A percentile compares a stretch with the other conserved stretches of the same genome.
These are phyloP conservation scores for Anneissia japonica DNA, from an alignment of 35 echinoderm and acorn worm genomes.

Conservation along the genomic window DNA sequence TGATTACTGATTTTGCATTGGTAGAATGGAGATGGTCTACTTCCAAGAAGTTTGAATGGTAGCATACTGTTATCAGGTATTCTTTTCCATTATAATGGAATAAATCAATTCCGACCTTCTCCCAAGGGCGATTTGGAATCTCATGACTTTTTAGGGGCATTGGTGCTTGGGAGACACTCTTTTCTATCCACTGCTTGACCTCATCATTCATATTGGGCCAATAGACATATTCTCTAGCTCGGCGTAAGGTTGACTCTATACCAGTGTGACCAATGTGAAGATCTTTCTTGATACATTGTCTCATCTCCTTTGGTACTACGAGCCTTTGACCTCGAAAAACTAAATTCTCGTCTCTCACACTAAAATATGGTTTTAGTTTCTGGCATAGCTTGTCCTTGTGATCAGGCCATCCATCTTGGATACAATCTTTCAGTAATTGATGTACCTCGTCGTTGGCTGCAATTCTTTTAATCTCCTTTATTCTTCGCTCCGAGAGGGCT, in stretches of 20 bases:
- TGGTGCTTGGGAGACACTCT: neutral
- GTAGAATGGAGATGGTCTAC: constrained; percentile 1
- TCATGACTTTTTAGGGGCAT: constrained; percentile 10
- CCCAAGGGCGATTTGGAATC: constrained; percentile 42
- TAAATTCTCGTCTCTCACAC: constrained; percentile 19
- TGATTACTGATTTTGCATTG: neutral
- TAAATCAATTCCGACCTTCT: neutral
- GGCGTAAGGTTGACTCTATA: constrained; percentile 6
- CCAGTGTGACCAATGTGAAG: constrained; percentile 37
- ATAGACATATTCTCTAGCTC: constrained; percentile 21
- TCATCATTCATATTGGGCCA: constrained; percentile 28
- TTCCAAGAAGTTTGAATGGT: constrained; percentile 8
- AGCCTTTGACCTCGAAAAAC: constrained; percentile 33
- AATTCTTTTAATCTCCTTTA: too few species aligned
- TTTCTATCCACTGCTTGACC: constrained; percentile 4
- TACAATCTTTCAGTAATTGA: constrained; percentile 18
- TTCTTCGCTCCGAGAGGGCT: too few species aligned
- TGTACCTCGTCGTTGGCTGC: too few species aligned
- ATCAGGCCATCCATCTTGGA: constrained; percentile 42
- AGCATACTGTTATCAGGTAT: constrained; percentile 18
- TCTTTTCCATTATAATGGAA: neutral
- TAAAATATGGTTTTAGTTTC: constrained; percentile 17
- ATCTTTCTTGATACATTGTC: neutral
- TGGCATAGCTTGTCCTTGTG: neutral
- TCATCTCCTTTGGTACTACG: constrained; percentile 26